Evolutionary conservation across 1,140 invertebrate genomes (phyloP).

Genomic region (Ceratina japonica): DNA sequence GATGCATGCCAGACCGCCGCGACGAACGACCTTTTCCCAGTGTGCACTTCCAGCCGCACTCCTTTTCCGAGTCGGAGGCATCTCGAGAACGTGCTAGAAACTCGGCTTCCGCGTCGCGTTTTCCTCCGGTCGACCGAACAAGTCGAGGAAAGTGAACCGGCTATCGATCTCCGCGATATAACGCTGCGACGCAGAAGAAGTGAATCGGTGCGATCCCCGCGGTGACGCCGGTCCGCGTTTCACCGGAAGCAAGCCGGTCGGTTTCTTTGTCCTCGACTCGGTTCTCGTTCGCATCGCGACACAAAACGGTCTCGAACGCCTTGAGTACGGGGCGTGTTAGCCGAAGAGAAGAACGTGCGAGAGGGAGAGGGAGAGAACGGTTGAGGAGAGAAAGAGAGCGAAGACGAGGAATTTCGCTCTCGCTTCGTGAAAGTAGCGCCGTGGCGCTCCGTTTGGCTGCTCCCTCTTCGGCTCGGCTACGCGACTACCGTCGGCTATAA

Average conservation of each 20-base stretch:
- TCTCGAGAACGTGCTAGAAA: conserved; percentile 17
- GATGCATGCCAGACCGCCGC: too few relatives aligned
- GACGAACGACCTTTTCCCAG: conserved; percentile 5
- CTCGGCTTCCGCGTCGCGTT: neutral
- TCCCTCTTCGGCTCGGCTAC: conserved; percentile 24
- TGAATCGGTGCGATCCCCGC: conserved; percentile 32
- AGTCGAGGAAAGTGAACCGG: conserved; percentile 10
- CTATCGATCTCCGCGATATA: conserved; percentile 65
- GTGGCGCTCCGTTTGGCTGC: conserved; percentile 54
- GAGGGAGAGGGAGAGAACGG: neutral
- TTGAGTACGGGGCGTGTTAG: conserved; percentile 44
- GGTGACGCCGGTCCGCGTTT: conserved; percentile 49
- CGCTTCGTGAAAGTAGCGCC: conserved; percentile 64
- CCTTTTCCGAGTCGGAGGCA: neutral
- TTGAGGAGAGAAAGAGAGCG: conserved; percentile 11
- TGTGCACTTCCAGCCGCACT: too few relatives aligned
- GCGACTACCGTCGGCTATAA: conserved; percentile 50
- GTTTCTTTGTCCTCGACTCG: conserved; percentile 41
- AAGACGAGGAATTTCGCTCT: conserved; percentile 58
- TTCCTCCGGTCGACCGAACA: neutral
- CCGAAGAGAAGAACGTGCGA: neutral
- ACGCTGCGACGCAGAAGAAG: conserved; percentile 66
- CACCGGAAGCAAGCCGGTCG: conserved; percentile 17
- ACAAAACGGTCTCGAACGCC: conserved; percentile 13
- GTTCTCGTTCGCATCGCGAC: conserved; percentile 30